phyloP scores from a whole-genome alignment of 2,797 vertebrate species.

The Ctenopoma kingsleyae region DNA sequence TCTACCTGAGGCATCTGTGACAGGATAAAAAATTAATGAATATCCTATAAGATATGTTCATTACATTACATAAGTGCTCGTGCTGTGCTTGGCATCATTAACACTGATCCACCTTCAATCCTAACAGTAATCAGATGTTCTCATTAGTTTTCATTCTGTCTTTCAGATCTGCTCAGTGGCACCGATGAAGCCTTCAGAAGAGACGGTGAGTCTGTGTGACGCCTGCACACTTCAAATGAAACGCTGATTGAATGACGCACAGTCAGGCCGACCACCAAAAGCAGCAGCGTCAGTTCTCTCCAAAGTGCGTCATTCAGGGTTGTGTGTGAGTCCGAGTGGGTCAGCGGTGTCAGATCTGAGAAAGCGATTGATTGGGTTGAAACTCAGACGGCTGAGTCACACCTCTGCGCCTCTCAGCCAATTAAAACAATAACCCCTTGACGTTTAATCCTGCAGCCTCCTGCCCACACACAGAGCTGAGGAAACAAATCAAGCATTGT shows the following conservation, averaged over 20 bases:
- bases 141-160: not conserved
- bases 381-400: conserved; percentile 42
- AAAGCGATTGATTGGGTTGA: conserved; percentile 16
- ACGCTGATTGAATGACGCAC: not conserved
- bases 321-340: not conserved
- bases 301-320: not conserved
- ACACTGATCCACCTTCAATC: no score
- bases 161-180: conserved; percentile 29
- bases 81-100: no score
- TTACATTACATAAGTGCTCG: no score
- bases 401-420: conserved; percentile 46
- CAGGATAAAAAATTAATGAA: no score
- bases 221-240: not conserved
- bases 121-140: no score
- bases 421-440: conserved; percentile 65
- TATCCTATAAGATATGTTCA: no score
- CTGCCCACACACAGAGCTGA: conserved; percentile 32
- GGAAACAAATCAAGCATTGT: not conserved
- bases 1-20: no score
- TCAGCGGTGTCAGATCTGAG: conserved; percentile 1
- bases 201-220: conserved; percentile 58
- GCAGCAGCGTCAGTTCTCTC: not conserved
- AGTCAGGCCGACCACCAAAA: not conserved
- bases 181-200: not conserved
- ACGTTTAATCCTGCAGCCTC: conserved; percentile 32